A percentile compares a stretch with the other conserved stretches of the same genome.
These are phyloP conservation scores for Echinarachnius parma DNA, from an alignment of 53 echinoderm and acorn worm species.

Conservation along the genomic window DNA sequence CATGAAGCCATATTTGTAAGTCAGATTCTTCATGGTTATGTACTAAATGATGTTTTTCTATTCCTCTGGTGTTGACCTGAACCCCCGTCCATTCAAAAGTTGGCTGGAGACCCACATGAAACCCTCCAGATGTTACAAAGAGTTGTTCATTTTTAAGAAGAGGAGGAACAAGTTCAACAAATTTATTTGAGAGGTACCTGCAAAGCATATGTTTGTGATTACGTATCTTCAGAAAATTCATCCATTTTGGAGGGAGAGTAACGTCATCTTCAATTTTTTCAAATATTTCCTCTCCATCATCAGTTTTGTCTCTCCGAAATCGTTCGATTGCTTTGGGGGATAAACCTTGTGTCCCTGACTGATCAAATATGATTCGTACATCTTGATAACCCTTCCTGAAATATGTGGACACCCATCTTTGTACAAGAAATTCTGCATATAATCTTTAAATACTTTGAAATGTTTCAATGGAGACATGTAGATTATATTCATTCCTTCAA, in stretches of 20 bases:
- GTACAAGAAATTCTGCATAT: conserved; percentile 22
- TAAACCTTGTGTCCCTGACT: conserved; percentile 43
- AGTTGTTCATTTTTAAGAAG: neutral
- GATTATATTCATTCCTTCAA: conserved; percentile 67
- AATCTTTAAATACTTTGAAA: conserved; percentile 47
- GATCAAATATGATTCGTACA: conserved; percentile 54
- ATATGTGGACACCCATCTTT: conserved; percentile 15
- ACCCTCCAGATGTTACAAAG: neutral
- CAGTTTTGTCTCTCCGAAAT: conserved; percentile 22
- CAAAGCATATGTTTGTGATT: neutral
- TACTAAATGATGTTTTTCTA: neutral
- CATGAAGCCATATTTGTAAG: neutral
- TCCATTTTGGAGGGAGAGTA: neutral
- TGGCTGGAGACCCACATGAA: neutral
- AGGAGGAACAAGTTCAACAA: neutral
- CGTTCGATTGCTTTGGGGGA: conserved; percentile 62
- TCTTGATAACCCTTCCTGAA: conserved; percentile 37
- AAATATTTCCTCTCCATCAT: neutral
- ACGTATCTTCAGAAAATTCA: neutral
- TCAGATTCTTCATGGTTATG: conserved; percentile 2
- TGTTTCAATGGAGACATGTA: conserved; percentile 47
- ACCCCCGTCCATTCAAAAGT: neutral
- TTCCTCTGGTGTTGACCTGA: neutral
- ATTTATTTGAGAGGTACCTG: neutral
- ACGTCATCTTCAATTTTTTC: neutral